Evolutionary conservation across 2,797 vertebrate species (phyloP), one percentile per base, ranked within the genome.

Genomic region (Tarsius wallacei): DNA sequence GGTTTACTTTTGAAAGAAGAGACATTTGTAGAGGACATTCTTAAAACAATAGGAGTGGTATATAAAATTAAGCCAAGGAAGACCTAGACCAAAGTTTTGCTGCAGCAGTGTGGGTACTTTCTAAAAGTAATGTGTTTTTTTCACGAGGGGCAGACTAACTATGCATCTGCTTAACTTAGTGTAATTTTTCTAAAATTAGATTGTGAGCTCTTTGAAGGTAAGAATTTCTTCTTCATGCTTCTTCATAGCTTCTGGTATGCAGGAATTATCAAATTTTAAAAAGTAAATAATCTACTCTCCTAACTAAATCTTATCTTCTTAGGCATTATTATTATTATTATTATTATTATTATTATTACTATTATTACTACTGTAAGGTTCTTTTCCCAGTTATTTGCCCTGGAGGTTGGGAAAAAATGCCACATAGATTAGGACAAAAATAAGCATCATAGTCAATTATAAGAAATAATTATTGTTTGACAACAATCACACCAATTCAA

Each of bases 21-120:
- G 93, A 89, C 78, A 61, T 95, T 96, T 80, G 59, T 84, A 88
- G 31, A 83, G 26, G 66, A 93, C 70, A 76, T 81, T 84, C 81
- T 94, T 90, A 96, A 97, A 95, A 96, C 96, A 97, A 96, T 97
- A 80, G 59, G 55, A 96, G 19, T 19, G 42, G 47, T 88, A 19
- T 96, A 73, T 82, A 94, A 98, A 97, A 97, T 97, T 91, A 97
- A 96, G 83, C 64, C n/a, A 42, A 53, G 85, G 47, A 94, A 86
- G 63, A 70, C 57, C 49, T 74, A 84, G 49, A 14, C 68, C 78
- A 55, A 66, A 36, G 14, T 68, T 73, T 33, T 51, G 61, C 14
- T 78, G 55, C 91, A 21, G 77, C 36, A 33, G 21, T 5, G 49
- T 31, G 83, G 47, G 73, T 90, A 77, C 33, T 74, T 84, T 76